A percentile compares a stretch with the other conserved stretches of the same genome.
phyloP scores from a whole-genome alignment of 2,888 invertebrate species.

The Drosophila flavopinicola region DNA sequence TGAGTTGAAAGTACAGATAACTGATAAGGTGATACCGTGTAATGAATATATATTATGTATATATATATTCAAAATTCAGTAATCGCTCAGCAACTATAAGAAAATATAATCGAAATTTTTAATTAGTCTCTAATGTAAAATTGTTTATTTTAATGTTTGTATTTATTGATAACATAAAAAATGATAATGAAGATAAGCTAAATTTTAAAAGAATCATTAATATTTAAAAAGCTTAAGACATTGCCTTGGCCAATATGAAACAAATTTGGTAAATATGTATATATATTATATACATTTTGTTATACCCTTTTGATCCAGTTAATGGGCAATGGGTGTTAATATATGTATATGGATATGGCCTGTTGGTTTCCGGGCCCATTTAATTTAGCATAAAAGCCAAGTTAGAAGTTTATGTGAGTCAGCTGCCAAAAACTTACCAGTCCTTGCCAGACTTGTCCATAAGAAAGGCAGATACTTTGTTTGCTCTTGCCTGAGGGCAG shows the following conservation, averaged over 20 bases:
- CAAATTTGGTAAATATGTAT: too few species aligned
- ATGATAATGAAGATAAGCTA: too few species aligned
- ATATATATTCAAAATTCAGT: too few species aligned
- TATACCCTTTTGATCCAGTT: not conserved
- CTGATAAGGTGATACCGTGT: not conserved
- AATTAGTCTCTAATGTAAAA: too few species aligned
- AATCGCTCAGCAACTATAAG: too few species aligned
- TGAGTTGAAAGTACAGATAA: not conserved
- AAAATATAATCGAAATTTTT: not conserved
- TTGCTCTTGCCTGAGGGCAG: constrained; percentile 25
- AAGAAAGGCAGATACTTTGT: constrained; percentile 23
- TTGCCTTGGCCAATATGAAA: too few species aligned
- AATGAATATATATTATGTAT: not conserved
- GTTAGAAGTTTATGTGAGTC: constrained; percentile 50
- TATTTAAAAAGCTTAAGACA: too few species aligned
- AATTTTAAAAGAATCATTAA: too few species aligned
- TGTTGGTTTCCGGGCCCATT: constrained; percentile 49
- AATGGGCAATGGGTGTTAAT: constrained; percentile 5
- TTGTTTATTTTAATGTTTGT: too few species aligned
- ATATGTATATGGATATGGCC: constrained; percentile 11
- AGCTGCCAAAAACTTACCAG: constrained; percentile 32
- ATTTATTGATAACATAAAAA: too few species aligned
- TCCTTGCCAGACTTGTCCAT: constrained; percentile 18
- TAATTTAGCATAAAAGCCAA: constrained; percentile 76
- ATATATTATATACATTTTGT: too few species aligned